phyloP scores from a whole-genome alignment of 2,888 invertebrate genomes.

The Villa cingulata region DNA sequence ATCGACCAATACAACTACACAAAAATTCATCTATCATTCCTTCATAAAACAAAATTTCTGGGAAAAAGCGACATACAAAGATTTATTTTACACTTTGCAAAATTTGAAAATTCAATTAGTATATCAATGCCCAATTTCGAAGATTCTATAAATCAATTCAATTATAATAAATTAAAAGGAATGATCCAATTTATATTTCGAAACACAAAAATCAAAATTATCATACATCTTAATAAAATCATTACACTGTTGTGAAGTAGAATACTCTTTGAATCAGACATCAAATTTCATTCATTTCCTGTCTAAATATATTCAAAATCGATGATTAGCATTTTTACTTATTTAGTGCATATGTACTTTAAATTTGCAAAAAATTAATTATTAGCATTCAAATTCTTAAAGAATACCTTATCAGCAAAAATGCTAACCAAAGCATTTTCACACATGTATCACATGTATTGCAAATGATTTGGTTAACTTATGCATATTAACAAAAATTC shows the following conservation, averaged over 20 bases:
- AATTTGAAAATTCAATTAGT: constrained; percentile 2
- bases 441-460: too few relatives aligned
- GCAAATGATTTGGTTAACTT: too few relatives aligned
- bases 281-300: too few relatives aligned
- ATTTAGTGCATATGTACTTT: too few relatives aligned
- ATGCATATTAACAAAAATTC: too few relatives aligned
- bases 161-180: constrained; percentile 5
- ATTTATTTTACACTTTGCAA: constrained; percentile 5
- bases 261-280: too few relatives aligned
- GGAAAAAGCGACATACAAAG: constrained; percentile 1
- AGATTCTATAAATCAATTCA: constrained; percentile 5
- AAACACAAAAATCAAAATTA: constrained; percentile 5
- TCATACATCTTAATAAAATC: not conserved
- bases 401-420: too few relatives aligned
- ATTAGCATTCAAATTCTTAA: too few relatives aligned
- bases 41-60: constrained; percentile 8
- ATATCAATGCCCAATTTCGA: constrained; percentile 5
- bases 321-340: too few relatives aligned
- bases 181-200: constrained; percentile 3
- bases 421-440: too few relatives aligned
- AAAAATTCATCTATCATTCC: constrained; percentile 6
- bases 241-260: too few relatives aligned
- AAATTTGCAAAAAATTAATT: too few relatives aligned
- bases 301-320: constrained; percentile 4
- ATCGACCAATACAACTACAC: constrained; percentile 1